Percentiles rank a stretch among this genome's conserved stretches.
Evolutionary conservation across 2,113 vertebrate species (phyloP).

Genomic region (Hemiprocne comata): DNA sequence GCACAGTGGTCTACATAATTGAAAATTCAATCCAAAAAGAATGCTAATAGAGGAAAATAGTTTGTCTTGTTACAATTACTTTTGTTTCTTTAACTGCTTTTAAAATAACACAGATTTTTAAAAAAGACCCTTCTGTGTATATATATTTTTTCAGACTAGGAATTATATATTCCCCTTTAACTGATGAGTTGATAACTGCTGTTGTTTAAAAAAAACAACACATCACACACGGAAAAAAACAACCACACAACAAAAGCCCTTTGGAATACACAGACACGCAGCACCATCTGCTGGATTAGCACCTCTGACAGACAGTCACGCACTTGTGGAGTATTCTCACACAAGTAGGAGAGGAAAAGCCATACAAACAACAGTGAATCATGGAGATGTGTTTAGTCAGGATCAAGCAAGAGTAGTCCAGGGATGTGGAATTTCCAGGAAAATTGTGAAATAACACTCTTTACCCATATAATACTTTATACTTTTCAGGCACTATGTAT

Average conservation of each 20-base stretch:
- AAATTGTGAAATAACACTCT: not conserved
- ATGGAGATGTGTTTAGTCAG: not conserved
- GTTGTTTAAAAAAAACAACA: not conserved
- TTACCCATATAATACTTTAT: not conserved
- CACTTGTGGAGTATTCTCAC: not conserved
- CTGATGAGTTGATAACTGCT: not conserved
- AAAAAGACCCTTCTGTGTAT: not conserved
- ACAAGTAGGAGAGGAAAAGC: not conserved
- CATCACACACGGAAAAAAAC: not conserved
- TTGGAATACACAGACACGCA: slow-evolving; percentile 70
- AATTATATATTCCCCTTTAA: slow-evolving; percentile 40
- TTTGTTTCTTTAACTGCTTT: slow-evolving; percentile 34
- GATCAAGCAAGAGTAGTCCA: not conserved
- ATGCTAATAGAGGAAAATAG: not conserved
- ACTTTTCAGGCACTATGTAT: not conserved
- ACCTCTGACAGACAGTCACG: not conserved
- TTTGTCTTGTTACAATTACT: slow-evolving; percentile 21
- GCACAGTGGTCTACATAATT: not conserved
- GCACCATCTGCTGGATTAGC: slow-evolving; percentile 81
- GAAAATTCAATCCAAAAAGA: slow-evolving; percentile 21
- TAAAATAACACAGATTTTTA: not conserved
- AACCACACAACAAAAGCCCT: not conserved
- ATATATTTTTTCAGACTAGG: not conserved
- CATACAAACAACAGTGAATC: not conserved
- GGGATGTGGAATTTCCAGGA: not conserved